Evolutionary conservation across 2,888 invertebrate species (phyloP).

Genomic region (Alloscopus bannaensis): DNA sequence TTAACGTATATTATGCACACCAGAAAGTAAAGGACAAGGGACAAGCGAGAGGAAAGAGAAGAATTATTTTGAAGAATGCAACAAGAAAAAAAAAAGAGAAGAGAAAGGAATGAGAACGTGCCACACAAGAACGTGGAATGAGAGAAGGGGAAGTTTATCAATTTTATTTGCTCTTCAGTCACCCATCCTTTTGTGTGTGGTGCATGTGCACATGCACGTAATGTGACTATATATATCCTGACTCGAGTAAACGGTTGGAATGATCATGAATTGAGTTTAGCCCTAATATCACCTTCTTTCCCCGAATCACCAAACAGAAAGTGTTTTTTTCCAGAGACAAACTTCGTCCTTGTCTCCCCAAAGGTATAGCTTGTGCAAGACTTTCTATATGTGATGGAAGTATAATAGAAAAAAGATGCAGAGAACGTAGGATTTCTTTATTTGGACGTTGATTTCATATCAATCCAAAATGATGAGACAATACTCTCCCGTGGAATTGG

Average conservation of each 20-base stretch:
- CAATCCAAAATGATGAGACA: conserved; percentile 36
- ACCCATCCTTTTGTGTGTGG: conserved; percentile 23
- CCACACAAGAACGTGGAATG: too few species aligned
- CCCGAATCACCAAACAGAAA: too few species aligned
- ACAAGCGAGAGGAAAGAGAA: conserved; percentile 1
- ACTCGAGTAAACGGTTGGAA: background rate
- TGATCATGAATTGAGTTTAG: conserved; percentile 5
- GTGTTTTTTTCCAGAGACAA: too few species aligned
- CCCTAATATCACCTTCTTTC: background rate
- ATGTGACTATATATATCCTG: background rate
- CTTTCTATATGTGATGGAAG: background rate
- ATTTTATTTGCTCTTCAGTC: conserved; percentile 40
- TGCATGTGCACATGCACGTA: background rate
- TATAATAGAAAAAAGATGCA: conserved; percentile 3
- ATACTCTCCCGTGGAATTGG: background rate
- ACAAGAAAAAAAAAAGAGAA: background rate
- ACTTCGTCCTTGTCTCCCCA: too few species aligned
- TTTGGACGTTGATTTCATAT: conserved; percentile 14
- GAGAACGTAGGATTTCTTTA: background rate
- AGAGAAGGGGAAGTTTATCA: conserved; percentile 52
- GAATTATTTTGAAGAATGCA: conserved; percentile 14
- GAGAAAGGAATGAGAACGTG: background rate
- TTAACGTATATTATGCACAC: conserved; percentile 23
- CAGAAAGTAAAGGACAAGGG: conserved; percentile 6
- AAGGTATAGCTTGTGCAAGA: background rate